Conservation (phyloP, 2,113 vertebrate species). For the Polypterus bichir region DNA sequence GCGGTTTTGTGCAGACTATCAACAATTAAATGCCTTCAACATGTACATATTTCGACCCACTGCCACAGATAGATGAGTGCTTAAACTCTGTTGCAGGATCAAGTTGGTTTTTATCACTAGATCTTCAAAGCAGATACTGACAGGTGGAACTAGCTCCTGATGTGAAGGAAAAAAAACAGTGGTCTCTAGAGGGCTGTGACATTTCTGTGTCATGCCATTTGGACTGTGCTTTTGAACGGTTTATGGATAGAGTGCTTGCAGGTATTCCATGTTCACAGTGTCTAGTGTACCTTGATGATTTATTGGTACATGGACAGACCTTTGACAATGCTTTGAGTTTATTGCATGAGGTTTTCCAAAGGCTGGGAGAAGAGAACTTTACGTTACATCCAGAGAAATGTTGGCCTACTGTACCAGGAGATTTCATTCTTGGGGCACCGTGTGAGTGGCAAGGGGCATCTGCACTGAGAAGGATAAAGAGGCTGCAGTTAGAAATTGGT, state of each 20-base stretch:
- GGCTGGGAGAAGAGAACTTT: no score
- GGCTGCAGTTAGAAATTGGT: no score
- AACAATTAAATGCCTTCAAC: background rate
- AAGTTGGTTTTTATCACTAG: constrained; percentile 1
- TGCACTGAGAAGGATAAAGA: no score
- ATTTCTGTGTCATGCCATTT: background rate
- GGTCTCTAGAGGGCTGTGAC: constrained; percentile 1
- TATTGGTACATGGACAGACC: background rate
- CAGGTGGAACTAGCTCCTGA: background rate
- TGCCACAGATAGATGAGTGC: constrained; percentile 2
- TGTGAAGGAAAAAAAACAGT: background rate
- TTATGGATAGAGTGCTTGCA: background rate
- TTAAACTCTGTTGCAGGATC: background rate
- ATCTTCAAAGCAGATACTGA: background rate
- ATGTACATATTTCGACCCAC: background rate
- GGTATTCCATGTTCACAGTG: background rate
- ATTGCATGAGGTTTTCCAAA: no score
- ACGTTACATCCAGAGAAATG: no score
- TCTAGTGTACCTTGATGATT: background rate
- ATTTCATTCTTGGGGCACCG: no score
- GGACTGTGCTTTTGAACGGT: no score
- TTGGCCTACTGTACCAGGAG: no score
- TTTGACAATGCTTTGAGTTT: no score
- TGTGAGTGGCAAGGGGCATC: no score
- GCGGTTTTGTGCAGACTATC: background rate